These are phyloP conservation scores for Caenorhabditis sp. DNA, from an alignment of 2,888 invertebrate species.

Conservation along the genomic window DNA sequence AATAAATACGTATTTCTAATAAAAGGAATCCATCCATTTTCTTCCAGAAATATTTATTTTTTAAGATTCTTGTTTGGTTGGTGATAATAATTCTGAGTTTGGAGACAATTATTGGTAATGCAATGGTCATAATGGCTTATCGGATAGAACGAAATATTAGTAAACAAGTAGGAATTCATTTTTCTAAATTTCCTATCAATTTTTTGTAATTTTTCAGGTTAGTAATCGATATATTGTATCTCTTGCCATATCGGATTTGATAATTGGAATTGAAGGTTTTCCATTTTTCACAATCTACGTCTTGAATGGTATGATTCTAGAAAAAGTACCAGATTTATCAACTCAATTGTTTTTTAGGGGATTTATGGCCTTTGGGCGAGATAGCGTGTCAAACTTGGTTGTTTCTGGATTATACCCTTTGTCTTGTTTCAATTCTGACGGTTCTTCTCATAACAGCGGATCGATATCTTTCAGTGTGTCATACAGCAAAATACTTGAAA, in stretches of 20 bases:
- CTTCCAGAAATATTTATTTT: too few species aligned
- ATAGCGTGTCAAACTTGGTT: slow-evolving; percentile 70
- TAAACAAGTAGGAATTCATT: slow-evolving; percentile 59
- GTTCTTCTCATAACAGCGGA: slow-evolving; percentile 70
- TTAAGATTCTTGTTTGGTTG: slow-evolving; percentile 65
- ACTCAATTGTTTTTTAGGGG: slow-evolving; percentile 48
- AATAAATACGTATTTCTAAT: too few species aligned
- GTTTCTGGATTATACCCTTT: slow-evolving; percentile 70
- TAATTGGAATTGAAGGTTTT: slow-evolving; percentile 71
- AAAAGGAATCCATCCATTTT: too few species aligned
- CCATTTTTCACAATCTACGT: slow-evolving; percentile 70
- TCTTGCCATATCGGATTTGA: slow-evolving; percentile 69
- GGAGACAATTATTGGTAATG: slow-evolving; percentile 70
- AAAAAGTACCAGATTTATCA: background rate
- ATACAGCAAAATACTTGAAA: slow-evolving; percentile 70
- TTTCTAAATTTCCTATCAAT: background rate
- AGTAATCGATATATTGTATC: slow-evolving; percentile 71
- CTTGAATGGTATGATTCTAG: slow-evolving; percentile 56
- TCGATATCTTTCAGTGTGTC: slow-evolving; percentile 66
- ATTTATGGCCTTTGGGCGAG: slow-evolving; percentile 67
- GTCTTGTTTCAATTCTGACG: slow-evolving; percentile 70
- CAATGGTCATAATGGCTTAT: slow-evolving; percentile 70
- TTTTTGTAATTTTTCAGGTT: slow-evolving; percentile 48
- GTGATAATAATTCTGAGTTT: slow-evolving; percentile 59
- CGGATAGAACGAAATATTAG: slow-evolving; percentile 67